Percentiles rank a stretch among this genome's conserved stretches.
Conservation (phyloP, 2,888 invertebrate genomes). For the Panorpa germanica region DNA sequence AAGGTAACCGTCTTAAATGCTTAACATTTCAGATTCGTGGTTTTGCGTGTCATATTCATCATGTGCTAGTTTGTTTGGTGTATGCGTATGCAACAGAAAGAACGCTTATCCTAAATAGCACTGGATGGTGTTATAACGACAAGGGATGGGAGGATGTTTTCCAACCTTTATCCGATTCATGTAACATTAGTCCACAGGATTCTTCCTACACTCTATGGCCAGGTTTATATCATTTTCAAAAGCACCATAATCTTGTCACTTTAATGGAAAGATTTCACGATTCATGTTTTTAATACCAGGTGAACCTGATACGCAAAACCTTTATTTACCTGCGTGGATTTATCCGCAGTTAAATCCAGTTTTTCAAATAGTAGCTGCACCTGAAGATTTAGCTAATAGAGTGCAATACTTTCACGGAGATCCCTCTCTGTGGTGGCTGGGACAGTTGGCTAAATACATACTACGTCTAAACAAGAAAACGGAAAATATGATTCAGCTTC, state of each 20-base stretch:
- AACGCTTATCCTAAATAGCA: conserved; percentile 81
- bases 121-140: conserved; percentile 86
- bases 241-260: too few relatives aligned
- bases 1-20: too few relatives aligned
- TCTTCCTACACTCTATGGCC: conserved; percentile 64
- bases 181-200: conserved; percentile 48
- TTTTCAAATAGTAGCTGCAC: conserved; percentile 77
- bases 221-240: conserved; percentile 53
- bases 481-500: conserved; percentile 50
- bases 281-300: too few relatives aligned
- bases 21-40: conserved; percentile 97
- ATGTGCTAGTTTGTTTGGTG: conserved; percentile 89
- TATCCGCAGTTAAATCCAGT: conserved; percentile 76
- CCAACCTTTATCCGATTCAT: conserved; percentile 73
- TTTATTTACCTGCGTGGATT: conserved; percentile 76
- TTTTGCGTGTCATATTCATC: conserved; percentile 96
- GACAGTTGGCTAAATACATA: conserved; percentile 85
- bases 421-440: conserved; percentile 96
- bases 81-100: conserved; percentile 89
- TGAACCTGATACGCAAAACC: too few relatives aligned
- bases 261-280: too few relatives aligned
- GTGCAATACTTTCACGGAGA: conserved; percentile 73
- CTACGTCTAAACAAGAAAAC: conserved; percentile 63
- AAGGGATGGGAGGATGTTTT: conserved; percentile 92
- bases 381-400: conserved; percentile 72